Evolutionary conservation across 2,888 invertebrate species (phyloP).

Genomic region (Erynnis tages): DNA sequence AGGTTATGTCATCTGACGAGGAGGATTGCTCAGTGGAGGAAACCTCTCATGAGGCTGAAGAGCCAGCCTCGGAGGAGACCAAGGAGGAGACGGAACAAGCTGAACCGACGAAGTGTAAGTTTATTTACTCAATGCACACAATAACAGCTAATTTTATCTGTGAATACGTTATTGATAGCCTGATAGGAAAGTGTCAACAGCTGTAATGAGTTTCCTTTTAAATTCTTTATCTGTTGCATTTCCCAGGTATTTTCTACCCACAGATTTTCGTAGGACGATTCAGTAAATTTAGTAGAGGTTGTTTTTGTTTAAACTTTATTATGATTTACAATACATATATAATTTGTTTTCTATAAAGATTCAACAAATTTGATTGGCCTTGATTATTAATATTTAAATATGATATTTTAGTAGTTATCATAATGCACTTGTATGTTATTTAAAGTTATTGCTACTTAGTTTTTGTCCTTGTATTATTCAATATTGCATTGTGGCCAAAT

Average conservation of each 20-base stretch:
- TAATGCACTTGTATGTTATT: no score
- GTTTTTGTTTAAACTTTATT: not conserved
- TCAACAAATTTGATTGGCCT: no score
- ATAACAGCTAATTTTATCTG: not conserved
- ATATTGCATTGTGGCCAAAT: no score
- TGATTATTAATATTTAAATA: no score
- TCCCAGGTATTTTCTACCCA: not conserved
- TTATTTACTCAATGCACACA: slow-evolving; percentile 13
- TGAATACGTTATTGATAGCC: not conserved
- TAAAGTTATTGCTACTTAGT: no score
- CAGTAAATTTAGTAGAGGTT: not conserved
- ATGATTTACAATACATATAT: no score
- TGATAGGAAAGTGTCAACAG: slow-evolving; percentile 6
- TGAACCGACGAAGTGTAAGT: slow-evolving; percentile 79
- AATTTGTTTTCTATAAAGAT: no score
- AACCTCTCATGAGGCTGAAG: slow-evolving; percentile 77
- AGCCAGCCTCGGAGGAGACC: slow-evolving; percentile 61
- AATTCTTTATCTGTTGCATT: slow-evolving; percentile 4
- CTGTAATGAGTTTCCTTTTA: not conserved
- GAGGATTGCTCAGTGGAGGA: slow-evolving; percentile 78
- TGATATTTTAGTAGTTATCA: no score
- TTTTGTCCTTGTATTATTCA: no score
- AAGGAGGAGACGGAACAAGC: slow-evolving; percentile 71
- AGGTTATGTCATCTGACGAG: slow-evolving; percentile 84
- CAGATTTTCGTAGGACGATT: not conserved